These are phyloP conservation scores for Triplophysa yarkandensis DNA, from an alignment of 2,797 vertebrate genomes.

Conservation along the genomic window DNA sequence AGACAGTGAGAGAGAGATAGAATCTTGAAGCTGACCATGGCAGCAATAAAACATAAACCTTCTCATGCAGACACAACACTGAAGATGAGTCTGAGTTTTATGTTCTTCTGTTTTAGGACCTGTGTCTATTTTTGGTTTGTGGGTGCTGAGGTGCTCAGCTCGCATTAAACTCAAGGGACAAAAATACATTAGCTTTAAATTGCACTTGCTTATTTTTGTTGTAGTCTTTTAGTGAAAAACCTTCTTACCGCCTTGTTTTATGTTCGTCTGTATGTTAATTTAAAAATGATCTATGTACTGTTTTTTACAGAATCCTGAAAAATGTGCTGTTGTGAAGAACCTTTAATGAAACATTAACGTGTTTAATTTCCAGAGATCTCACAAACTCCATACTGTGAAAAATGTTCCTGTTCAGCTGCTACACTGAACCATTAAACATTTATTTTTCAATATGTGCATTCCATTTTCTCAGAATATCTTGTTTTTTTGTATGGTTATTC, in stretches of 20 bases:
- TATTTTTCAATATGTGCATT: not conserved
- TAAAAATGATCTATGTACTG: too few relatives aligned
- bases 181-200: not conserved
- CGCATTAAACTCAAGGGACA: slow-evolving; percentile 39
- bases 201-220: not conserved
- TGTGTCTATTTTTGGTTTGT: slow-evolving; percentile 41
- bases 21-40: not conserved
- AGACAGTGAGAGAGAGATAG: not conserved
- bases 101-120: slow-evolving; percentile 12
- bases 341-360: too few relatives aligned
- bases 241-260: not conserved
- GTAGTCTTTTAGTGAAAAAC: not conserved
- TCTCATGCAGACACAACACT: not conserved
- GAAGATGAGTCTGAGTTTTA: slow-evolving; percentile 8
- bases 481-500: not conserved
- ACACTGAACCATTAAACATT: not conserved
- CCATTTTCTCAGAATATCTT: not conserved
- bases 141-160: slow-evolving; percentile 29
- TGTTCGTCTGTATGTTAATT: too few relatives aligned
- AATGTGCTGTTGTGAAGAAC: too few relatives aligned
- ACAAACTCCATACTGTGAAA: not conserved
- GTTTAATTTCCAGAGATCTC: not conserved
- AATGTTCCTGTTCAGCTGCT: not conserved
- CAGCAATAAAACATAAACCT: not conserved
- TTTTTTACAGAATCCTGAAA: too few relatives aligned